These are phyloP conservation scores for Antheraea pernyi DNA, from an alignment of 1,140 invertebrate species.

Conservation along the genomic window DNA sequence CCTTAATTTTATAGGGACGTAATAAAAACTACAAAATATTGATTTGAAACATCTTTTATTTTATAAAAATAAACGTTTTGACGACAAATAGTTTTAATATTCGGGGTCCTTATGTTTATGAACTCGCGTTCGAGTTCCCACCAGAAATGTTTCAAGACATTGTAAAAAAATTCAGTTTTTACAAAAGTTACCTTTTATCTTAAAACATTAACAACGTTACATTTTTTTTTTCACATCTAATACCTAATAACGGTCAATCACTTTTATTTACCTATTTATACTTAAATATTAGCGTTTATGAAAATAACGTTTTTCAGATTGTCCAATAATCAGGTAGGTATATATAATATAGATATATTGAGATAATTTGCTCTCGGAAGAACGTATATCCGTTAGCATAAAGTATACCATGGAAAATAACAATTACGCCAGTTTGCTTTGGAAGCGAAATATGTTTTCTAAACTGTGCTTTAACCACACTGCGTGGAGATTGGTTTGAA, in stretches of 20 bases:
- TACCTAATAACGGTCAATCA: conserved; percentile 75
- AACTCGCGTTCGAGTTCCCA: conserved; percentile 53
- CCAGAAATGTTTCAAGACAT: conserved; percentile 76
- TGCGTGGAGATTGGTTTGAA: background rate
- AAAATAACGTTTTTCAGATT: conserved; percentile 56
- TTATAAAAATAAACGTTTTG: conserved; percentile 79
- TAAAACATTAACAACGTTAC: conserved; percentile 79
- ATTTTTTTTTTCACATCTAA: conserved; percentile 70
- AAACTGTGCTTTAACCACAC: background rate
- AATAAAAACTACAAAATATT: conserved; percentile 22
- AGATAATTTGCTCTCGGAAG: background rate
- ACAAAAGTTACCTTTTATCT: conserved; percentile 77
- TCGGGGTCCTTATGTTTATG: conserved; percentile 70
- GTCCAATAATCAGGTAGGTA: conserved; percentile 1
- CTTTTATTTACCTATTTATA: conserved; percentile 43
- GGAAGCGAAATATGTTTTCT: background rate
- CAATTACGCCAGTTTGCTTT: background rate
- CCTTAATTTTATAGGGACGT: background rate
- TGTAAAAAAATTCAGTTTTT: conserved; percentile 78
- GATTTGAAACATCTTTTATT: conserved; percentile 75
- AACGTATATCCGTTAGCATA: background rate
- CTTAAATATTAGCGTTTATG: conserved; percentile 59
- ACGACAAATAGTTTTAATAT: conserved; percentile 78
- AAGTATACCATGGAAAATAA: background rate
- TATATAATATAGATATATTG: background rate